Percentiles rank a stretch among this genome's conserved stretches.
These are phyloP conservation scores for Disparrhopalites patrizii DNA, from an alignment of 2,888 invertebrate species.

Conservation along the genomic window DNA sequence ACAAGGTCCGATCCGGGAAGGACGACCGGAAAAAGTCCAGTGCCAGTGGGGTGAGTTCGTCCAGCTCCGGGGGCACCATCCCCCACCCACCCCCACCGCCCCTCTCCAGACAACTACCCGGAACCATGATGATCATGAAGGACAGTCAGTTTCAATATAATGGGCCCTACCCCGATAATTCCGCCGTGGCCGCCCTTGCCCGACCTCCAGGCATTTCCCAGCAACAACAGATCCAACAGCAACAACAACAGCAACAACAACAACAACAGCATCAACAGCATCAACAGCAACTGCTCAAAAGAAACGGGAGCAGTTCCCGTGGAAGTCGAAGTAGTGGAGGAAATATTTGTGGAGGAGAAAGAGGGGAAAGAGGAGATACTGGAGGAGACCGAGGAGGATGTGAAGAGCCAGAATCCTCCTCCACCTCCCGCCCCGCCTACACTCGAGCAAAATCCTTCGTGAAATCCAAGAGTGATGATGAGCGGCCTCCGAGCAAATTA, in stretches of 20 bases:
- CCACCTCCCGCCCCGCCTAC: slow-evolving; percentile 22
- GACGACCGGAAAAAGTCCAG: slow-evolving; percentile 48
- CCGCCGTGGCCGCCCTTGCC: slow-evolving; percentile 43
- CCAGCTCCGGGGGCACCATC: slow-evolving; percentile 28
- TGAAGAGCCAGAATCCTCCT: background rate
- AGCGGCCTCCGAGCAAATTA: slow-evolving; percentile 46
- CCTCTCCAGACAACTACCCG: slow-evolving; percentile 32
- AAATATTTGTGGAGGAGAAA: too few relatives aligned
- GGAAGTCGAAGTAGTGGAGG: background rate
- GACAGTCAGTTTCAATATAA: slow-evolving; percentile 48
- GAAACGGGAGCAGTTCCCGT: background rate
- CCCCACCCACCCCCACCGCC: slow-evolving; percentile 37
- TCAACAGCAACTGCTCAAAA: slow-evolving; percentile 28
- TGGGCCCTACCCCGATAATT: slow-evolving; percentile 40
- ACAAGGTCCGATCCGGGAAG: slow-evolving; percentile 53
- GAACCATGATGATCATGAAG: slow-evolving; percentile 44
- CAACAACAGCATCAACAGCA: background rate
- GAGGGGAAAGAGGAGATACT: background rate
- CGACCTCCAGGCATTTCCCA: background rate
- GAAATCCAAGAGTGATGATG: slow-evolving; percentile 48
- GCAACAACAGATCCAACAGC: background rate
- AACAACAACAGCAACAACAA: slow-evolving; percentile 3
- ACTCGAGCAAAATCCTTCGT: slow-evolving; percentile 48
- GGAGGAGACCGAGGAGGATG: background rate
- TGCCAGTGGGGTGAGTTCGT: slow-evolving; percentile 12